Evolutionary conservation across 2,888 invertebrate species (phyloP).

Genomic region (Mimachlamys varia): DNA sequence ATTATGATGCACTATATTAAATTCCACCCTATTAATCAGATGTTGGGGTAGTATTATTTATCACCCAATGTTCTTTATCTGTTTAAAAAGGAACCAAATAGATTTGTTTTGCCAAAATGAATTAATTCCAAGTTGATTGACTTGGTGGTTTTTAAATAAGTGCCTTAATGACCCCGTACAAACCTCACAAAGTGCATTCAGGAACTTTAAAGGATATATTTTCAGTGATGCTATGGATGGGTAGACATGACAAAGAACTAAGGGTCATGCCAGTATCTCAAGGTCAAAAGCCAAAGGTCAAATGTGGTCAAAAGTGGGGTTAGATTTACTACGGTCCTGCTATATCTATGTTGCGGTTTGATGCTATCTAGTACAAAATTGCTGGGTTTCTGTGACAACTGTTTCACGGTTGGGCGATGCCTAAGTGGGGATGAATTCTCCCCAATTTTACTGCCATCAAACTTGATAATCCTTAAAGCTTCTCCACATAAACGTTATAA

Average conservation of each 20-base stretch:
- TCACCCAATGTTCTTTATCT: background rate
- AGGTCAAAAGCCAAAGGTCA: background rate
- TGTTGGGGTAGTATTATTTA: background rate
- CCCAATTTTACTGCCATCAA: slow-evolving; percentile 26
- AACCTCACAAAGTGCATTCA: background rate
- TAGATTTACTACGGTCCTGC: background rate
- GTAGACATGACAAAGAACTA: background rate
- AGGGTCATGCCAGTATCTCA: background rate
- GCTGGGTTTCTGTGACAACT: slow-evolving; percentile 27
- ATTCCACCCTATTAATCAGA: background rate
- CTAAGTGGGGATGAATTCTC: background rate
- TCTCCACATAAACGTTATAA: background rate
- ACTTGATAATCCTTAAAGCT: slow-evolving; percentile 19
- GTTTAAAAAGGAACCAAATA: background rate
- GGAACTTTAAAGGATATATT: background rate
- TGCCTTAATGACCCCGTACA: no score
- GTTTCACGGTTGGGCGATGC: background rate
- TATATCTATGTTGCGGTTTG: background rate
- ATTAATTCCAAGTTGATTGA: no score
- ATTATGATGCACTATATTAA: background rate
- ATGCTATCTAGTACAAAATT: slow-evolving; percentile 31
- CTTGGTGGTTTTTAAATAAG: background rate
- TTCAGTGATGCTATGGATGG: background rate
- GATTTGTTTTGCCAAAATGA: background rate
- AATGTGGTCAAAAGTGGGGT: background rate